phyloP scores from a whole-genome alignment of 2,888 invertebrate genomes.

The Hoplodrina ambigua region DNA sequence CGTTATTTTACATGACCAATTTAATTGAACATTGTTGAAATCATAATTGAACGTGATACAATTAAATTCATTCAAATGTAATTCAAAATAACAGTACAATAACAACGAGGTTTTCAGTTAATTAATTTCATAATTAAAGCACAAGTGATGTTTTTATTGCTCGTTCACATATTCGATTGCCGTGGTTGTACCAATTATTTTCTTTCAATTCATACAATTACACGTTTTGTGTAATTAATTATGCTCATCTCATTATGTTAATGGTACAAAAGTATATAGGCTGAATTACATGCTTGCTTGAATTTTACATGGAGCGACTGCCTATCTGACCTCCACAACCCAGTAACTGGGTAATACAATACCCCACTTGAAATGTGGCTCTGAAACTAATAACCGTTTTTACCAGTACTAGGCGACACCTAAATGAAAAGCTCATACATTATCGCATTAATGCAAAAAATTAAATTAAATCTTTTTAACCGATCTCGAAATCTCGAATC shows the following conservation, averaged over 20 bases:
- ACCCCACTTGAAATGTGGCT: too few species aligned
- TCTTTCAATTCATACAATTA: slow-evolving; percentile 20
- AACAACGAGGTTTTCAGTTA: slow-evolving; percentile 31
- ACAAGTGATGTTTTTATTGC: slow-evolving; percentile 10
- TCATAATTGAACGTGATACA: slow-evolving; percentile 17
- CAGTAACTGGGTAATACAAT: too few species aligned
- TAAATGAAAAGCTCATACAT: too few species aligned
- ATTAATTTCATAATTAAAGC: slow-evolving; percentile 41
- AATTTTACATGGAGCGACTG: too few species aligned
- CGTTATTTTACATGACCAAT: slow-evolving; percentile 2
- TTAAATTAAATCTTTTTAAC: neutral
- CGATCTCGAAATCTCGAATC: neutral
- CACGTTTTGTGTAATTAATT: slow-evolving; percentile 15
- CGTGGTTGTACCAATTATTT: slow-evolving; percentile 17
- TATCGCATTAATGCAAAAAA: too few species aligned
- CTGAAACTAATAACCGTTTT: too few species aligned
- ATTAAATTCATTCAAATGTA: slow-evolving; percentile 39
- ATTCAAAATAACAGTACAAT: slow-evolving; percentile 36
- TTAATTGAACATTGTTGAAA: slow-evolving; percentile 29
- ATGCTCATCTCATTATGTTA: neutral
- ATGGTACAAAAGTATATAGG: too few species aligned
- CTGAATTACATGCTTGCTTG: too few species aligned
- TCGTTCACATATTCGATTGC: slow-evolving; percentile 14
- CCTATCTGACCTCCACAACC: too few species aligned
- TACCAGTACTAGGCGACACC: too few species aligned